A percentile compares a stretch with the other conserved stretches of the same genome.
These are phyloP conservation scores for Tetragonula clypearis DNA, from an alignment of 1,140 invertebrate genomes.

Conservation along the genomic window DNA sequence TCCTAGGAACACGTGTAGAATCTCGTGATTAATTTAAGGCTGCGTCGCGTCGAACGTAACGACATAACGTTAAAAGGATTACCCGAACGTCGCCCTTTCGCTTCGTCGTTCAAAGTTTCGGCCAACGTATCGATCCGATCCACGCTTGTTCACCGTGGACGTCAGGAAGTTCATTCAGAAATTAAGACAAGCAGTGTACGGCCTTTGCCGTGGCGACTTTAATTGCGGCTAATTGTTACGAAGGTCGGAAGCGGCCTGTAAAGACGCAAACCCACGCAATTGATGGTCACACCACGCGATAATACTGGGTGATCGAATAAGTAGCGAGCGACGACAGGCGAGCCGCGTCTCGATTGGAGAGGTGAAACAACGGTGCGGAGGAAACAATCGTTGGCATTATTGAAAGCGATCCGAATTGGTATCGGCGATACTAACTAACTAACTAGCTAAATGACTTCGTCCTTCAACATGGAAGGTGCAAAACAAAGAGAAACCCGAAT, in stretches of 20 bases:
- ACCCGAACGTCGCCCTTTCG: not conserved
- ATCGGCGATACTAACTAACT: not conserved
- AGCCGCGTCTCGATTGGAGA: not conserved
- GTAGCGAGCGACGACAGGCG: slow-evolving; percentile 14
- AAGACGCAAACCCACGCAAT: slow-evolving; percentile 74
- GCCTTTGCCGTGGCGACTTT: slow-evolving; percentile 73
- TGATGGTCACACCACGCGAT: slow-evolving; percentile 72
- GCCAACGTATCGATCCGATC: slow-evolving; percentile 42
- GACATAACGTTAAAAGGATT: not conserved
- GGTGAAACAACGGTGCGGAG: not conserved
- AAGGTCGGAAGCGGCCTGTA: slow-evolving; percentile 77
- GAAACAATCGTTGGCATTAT: not conserved
- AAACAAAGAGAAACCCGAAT: slow-evolving; percentile 6
- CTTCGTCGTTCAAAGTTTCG: not conserved
- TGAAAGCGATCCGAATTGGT: not conserved
- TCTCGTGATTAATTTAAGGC: not conserved
- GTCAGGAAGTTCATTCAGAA: slow-evolving; percentile 68
- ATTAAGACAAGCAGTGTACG: slow-evolving; percentile 71
- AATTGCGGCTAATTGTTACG: slow-evolving; percentile 79
- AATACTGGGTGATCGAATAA: slow-evolving; percentile 64
- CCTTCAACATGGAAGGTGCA: slow-evolving; percentile 1
- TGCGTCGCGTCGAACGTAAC: not conserved
- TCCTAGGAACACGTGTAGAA: not conserved
- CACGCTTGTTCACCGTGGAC: not conserved
- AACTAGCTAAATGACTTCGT: not conserved